Percentiles rank a stretch among this genome's conserved stretches.
Evolutionary conservation across 2,888 invertebrate species (phyloP).

Genomic region (Dastarcus helophoroides): DNA sequence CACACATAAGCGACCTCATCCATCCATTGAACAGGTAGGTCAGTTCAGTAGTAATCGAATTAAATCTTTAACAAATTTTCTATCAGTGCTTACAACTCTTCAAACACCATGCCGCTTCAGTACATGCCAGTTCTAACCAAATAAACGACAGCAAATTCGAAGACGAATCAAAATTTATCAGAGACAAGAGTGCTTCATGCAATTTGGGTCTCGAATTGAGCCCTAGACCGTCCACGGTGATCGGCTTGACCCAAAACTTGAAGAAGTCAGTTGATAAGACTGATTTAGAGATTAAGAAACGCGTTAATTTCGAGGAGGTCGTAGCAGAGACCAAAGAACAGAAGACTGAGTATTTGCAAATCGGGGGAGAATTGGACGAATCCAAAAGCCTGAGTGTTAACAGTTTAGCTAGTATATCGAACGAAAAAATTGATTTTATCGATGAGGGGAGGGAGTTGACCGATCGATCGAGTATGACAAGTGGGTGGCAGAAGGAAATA

Average conservation of each 20-base stretch:
- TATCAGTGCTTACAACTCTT: constrained; percentile 63
- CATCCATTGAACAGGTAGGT: constrained; percentile 58
- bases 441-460: constrained; percentile 34
- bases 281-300: constrained; percentile 27
- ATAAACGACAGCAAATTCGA: constrained; percentile 30
- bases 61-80: constrained; percentile 13
- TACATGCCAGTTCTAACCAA: constrained; percentile 34
- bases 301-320: constrained; percentile 31
- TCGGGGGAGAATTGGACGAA: constrained; percentile 28
- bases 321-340: constrained; percentile 14
- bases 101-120: constrained; percentile 43
- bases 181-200: constrained; percentile 70
- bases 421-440: constrained; percentile 34
- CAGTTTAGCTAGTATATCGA: constrained; percentile 32
- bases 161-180: constrained; percentile 45
- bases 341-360: constrained; percentile 12
- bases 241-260: constrained; percentile 26
- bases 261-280: constrained; percentile 18
- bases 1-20: constrained; percentile 48
- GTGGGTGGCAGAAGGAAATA: constrained; percentile 27
- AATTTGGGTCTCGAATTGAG: constrained; percentile 61
- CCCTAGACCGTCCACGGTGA: constrained; percentile 53
- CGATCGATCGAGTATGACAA: constrained; percentile 34
- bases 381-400: constrained; percentile 34
- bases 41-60: constrained; percentile 12